Evolutionary conservation across 2,113 vertebrate genomes (phyloP).

Genomic region (Syrrhaptes paradoxus): DNA sequence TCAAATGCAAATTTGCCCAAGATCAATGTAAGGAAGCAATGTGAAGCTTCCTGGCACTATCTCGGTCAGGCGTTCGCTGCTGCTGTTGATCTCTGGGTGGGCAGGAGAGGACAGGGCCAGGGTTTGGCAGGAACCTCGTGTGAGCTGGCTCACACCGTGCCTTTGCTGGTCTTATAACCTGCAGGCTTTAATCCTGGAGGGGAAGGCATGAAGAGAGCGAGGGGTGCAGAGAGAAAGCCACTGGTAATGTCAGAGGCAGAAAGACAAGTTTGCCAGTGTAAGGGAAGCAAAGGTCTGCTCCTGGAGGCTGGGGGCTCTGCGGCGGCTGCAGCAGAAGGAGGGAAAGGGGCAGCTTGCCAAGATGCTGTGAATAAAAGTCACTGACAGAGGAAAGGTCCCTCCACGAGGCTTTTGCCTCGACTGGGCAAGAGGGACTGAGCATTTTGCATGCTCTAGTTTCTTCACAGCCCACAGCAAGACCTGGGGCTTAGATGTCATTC

Average conservation of each 20-base stretch:
- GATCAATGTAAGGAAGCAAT: neutral
- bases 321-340: neutral
- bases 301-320: rapidly evolving
- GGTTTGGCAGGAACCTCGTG: neutral
- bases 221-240: rapidly evolving
- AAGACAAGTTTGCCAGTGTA: neutral
- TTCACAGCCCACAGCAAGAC: neutral
- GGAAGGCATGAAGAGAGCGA: neutral
- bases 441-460: neutral
- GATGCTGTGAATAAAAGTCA: neutral
- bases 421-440: neutral
- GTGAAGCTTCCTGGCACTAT: neutral
- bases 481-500: neutral
- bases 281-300: neutral
- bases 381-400: neutral
- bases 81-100: neutral
- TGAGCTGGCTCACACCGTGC: neutral
- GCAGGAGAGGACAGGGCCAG: neutral
- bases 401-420: neutral
- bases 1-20: too few species aligned
- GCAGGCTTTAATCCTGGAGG: neutral
- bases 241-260: neutral
- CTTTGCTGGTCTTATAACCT: neutral
- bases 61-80: rapidly evolving
- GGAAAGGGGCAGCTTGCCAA: neutral